Evolutionary conservation across 2,797 vertebrate species (phyloP).

Genomic region (Clamator glandarius): DNA sequence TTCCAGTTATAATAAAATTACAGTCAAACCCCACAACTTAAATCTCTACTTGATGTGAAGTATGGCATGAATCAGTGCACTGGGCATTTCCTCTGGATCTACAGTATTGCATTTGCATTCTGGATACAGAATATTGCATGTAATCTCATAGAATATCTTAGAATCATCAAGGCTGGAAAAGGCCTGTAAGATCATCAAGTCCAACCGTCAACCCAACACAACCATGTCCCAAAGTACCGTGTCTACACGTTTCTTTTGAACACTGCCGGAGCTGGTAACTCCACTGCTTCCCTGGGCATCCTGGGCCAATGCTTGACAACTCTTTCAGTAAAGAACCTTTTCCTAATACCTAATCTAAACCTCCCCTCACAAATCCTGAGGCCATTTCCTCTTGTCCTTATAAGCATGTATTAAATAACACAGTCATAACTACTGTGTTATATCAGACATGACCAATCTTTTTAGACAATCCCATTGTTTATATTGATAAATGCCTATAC

Average conservation of each 20-base stretch:
- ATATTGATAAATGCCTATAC: not conserved
- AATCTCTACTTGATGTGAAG: not conserved
- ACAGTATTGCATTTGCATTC: not conserved
- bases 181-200: no score
- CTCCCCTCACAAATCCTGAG: no score
- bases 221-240: no score
- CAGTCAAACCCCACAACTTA: not conserved
- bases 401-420: not conserved
- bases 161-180: no score
- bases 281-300: no score
- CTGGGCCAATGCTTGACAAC: no score
- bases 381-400: not conserved
- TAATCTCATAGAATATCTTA: not conserved
- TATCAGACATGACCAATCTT: not conserved
- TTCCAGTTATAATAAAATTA: conserved; percentile 10
- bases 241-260: no score
- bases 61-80: not conserved
- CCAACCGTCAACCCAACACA: no score
- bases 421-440: not conserved
- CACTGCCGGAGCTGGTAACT: no score
- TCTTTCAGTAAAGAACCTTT: no score
- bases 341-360: no score
- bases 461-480: not conserved
- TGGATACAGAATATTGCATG: not conserved
- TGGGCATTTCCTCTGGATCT: not conserved